These are phyloP conservation scores for Picus viridis DNA, from an alignment of 2,797 vertebrate genomes.

Conservation along the genomic window DNA sequence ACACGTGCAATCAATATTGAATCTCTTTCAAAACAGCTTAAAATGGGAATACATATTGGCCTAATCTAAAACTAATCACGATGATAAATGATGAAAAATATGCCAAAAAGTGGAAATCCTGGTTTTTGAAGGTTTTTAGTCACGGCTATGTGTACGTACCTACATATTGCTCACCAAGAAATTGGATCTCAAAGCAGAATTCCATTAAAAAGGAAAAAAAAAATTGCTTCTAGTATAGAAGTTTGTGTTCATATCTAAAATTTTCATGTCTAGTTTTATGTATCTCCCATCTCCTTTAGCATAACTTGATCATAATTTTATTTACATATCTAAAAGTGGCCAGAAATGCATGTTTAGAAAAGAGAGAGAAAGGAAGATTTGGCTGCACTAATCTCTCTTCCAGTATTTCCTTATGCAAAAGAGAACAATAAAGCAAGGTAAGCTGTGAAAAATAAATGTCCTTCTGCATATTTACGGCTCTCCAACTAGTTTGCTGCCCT, in stretches of 20 bases:
- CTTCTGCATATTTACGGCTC: neutral
- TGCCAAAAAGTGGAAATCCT: constrained; percentile 47
- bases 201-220: neutral
- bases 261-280: neutral
- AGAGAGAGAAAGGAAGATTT: neutral
- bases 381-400: neutral
- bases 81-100: constrained; percentile 61
- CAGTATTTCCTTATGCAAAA: neutral
- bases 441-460: neutral
- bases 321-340: neutral
- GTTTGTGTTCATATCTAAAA: neutral
- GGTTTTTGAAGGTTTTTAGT: neutral
- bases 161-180: neutral
- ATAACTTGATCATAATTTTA: neutral
- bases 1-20: constrained; percentile 66
- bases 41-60: constrained; percentile 58
- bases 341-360: neutral
- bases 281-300: neutral
- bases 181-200: neutral
- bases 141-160: neutral
- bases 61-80: constrained; percentile 62
- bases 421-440: neutral
- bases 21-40: constrained; percentile 57
- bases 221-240: neutral
- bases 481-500: neutral